phyloP scores from a whole-genome alignment of 2,888 invertebrate genomes.

The Scaptodrosophila latifasciaeformis region DNA sequence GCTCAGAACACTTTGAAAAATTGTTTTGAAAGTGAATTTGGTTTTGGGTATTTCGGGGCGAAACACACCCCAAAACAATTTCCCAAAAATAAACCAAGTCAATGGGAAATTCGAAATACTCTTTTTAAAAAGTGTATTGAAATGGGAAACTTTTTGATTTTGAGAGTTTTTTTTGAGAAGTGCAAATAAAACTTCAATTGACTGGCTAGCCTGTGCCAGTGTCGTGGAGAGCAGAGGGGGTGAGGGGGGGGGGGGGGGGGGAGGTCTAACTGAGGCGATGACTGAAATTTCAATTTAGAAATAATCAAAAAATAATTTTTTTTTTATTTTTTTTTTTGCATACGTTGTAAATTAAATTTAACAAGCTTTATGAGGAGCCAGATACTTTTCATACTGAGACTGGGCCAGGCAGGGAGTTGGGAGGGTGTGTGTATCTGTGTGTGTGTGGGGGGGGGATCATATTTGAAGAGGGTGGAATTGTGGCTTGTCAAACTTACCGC shows the following conservation, averaged over 20 bases:
- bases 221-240: background rate
- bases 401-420: too few relatives aligned
- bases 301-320: conserved; percentile 13
- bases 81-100: background rate
- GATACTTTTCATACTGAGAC: background rate
- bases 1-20: too few relatives aligned
- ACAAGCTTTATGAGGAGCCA: conserved; percentile 21
- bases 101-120: background rate
- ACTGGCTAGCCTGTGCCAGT: conserved; percentile 32
- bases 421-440: too few relatives aligned
- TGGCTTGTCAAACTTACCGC: conserved; percentile 69
- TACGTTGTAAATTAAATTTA: conserved; percentile 53
- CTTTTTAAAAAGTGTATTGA: conserved; percentile 3
- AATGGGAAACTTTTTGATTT: conserved; percentile 37
- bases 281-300: conserved; percentile 57
- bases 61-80: background rate
- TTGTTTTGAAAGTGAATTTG: too few relatives aligned
- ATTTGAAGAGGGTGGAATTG: background rate
- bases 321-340: too few relatives aligned
- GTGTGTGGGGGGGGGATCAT: too few relatives aligned
- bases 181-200: conserved; percentile 60
- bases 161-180: conserved; percentile 50
- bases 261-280: conserved; percentile 6
- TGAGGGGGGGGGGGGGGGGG: background rate
- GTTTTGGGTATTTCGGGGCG: too few relatives aligned